Percentiles rank a stretch among this genome's conserved stretches.
Evolutionary conservation across 2,113 vertebrate species (phyloP).

Genomic region (Salminus brasiliensis): DNA sequence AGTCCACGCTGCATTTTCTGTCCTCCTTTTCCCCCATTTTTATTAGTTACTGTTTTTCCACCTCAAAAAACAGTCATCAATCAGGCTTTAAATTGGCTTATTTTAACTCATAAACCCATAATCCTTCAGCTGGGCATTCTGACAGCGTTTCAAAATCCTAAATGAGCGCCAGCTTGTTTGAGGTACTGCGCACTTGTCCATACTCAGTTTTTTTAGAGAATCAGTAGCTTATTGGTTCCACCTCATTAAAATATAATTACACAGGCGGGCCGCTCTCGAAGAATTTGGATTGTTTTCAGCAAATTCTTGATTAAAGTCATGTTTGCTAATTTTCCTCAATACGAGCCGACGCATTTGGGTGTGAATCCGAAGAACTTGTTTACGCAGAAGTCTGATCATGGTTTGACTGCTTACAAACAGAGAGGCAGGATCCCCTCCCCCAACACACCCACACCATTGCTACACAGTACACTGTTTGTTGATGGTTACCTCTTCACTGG

Average conservation of each 20-base stretch:
- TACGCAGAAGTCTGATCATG: too few species aligned
- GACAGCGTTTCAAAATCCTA: background rate
- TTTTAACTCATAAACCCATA: background rate
- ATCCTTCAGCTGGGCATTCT: background rate
- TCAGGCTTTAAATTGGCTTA: background rate
- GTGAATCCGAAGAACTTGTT: too few species aligned
- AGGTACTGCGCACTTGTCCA: background rate
- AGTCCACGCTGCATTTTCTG: background rate
- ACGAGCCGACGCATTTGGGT: too few species aligned
- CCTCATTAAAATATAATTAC: constrained; percentile 50
- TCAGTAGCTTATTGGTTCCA: constrained; percentile 23
- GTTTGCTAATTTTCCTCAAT: background rate
- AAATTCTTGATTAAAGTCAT: constrained; percentile 30
- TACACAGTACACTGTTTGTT: too few species aligned
- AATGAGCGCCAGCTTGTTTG: background rate
- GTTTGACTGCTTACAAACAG: too few species aligned
- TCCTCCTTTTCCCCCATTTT: background rate
- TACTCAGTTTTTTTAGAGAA: background rate
- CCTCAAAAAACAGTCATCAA: background rate
- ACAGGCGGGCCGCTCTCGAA: constrained; percentile 12
- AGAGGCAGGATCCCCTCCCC: too few species aligned
- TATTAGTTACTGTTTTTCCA: background rate
- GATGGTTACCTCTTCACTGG: too few species aligned
- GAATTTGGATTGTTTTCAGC: constrained; percentile 47
- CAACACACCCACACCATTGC: too few species aligned